A percentile compares a stretch with the other conserved stretches of the same genome.
Evolutionary conservation across 2,113 vertebrate genomes (phyloP).

Genomic region (Siphamia tubifer): DNA sequence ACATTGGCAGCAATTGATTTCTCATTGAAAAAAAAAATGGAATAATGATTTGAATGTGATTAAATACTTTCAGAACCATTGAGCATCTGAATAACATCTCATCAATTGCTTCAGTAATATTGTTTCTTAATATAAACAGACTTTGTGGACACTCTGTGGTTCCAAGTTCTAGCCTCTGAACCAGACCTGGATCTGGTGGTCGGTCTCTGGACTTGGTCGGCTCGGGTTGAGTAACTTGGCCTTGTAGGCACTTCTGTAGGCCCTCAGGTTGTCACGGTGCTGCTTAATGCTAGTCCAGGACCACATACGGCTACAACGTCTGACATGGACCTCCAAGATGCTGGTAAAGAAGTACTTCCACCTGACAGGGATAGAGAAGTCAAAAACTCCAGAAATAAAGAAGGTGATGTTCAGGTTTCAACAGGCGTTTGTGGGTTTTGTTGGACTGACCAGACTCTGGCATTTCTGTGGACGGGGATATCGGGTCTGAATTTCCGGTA

Average conservation of each 20-base stretch:
- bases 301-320: constrained; percentile 85
- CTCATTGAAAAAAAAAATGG: no score
- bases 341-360: constrained; percentile 89
- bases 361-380: constrained; percentile 69
- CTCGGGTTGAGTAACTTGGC: constrained; percentile 85
- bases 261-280: constrained; percentile 85
- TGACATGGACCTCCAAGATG: constrained; percentile 89
- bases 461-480: constrained; percentile 75
- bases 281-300: constrained; percentile 86
- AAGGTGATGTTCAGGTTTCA: not conserved
- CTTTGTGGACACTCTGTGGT: no score
- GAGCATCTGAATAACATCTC: no score
- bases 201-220: constrained; percentile 82
- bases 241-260: constrained; percentile 87
- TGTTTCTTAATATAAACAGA: no score
- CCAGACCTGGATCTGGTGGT: constrained; percentile 87
- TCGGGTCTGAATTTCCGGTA: constrained; percentile 92
- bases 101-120: no score
- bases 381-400: not conserved
- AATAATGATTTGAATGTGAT: no score
- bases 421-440: not conserved
- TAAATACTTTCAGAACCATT: no score
- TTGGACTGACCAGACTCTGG: constrained; percentile 84
- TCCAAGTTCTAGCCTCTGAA: no score
- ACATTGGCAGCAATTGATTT: no score